Base-by-base conservation (phyloP, 2,888 invertebrate genomes). In the Chrysopilus asiliformis region DNA sequence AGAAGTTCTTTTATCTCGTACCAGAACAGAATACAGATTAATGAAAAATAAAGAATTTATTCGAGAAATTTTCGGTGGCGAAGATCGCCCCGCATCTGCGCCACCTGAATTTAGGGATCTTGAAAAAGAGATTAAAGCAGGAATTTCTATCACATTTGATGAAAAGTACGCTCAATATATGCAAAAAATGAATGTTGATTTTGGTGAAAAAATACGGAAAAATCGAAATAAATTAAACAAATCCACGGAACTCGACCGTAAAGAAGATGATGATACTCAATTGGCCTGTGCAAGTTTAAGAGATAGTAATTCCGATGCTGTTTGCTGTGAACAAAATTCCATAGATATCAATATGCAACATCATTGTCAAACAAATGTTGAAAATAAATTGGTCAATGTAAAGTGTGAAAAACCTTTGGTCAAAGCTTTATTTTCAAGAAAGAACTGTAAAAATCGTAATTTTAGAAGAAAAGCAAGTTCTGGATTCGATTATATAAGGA, bases 401-500 rank as follows among this genome's bases (percentile, higher is more conserved):
- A n/a, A n/a, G n/a, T n/a, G n/a, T n/a, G n/a, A n/a, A n/a, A 22
- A n/a, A n/a, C 47, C 33, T 2, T 17, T 40, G 4, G n/a, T n/a
- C n/a, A n/a, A n/a, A n/a, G n/a, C n/a, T n/a, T 28, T 40, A 2
- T 40, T 42, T 32, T 48, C 53, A 15, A 52, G 56, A 16, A 49
- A 50, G 24, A 48, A 46, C 33, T 47, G 46, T 24, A 55, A 56
- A 41, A 55, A 57, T 46, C 43, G 46, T 9, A 38, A 36, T 29
- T 42, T 56, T 25, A 40, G 45, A 0, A 50, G 59, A n/a, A 62
- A 61, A 43, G 58, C 59, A 5, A 63, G 63, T 42, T 64, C 64
- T 4, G 64, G 64, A 3, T 89, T 89, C 58, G 89, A 89, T 66
- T 89, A 89, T 47, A 84, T 89, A 42, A 68, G 86, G 22, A 89